A percentile compares a stretch with the other conserved stretches of the same genome.
phyloP scores from a whole-genome alignment of 1,140 invertebrate genomes.

The Acromyrmex charruanus region DNA sequence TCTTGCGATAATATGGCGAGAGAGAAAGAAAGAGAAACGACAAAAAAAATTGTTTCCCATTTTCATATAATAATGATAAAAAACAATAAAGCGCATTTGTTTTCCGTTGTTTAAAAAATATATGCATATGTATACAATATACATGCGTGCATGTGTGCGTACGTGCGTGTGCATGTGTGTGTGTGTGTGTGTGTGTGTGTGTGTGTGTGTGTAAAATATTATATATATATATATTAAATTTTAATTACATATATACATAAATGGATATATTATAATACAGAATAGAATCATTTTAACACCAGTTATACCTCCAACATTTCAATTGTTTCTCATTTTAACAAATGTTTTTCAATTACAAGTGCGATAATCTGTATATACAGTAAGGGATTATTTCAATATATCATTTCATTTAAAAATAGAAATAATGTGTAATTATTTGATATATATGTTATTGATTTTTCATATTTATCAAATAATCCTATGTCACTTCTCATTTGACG shows the following conservation, averaged over 20 bases:
- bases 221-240: neutral
- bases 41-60: neutral
- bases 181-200: too few species aligned
- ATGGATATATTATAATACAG: too few species aligned
- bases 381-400: neutral
- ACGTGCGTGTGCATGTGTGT: too few species aligned
- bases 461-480: neutral
- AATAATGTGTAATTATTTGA: too few species aligned
- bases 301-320: too few species aligned
- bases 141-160: neutral
- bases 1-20: conserved; percentile 54
- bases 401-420: neutral
- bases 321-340: too few species aligned
- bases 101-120: neutral
- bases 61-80: neutral
- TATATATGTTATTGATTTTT: neutral
- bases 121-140: neutral
- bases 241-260: neutral
- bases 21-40: neutral
- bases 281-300: too few species aligned
- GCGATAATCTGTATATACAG: too few species aligned
- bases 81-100: conserved; percentile 3
- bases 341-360: too few species aligned
- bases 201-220: too few species aligned
- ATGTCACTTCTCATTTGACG: neutral